Percentiles rank a stretch among this genome's conserved stretches.
phyloP scores from a whole-genome alignment of 92 coral and sea anemone genomes.

The Umimayanthus chanpuru region DNA sequence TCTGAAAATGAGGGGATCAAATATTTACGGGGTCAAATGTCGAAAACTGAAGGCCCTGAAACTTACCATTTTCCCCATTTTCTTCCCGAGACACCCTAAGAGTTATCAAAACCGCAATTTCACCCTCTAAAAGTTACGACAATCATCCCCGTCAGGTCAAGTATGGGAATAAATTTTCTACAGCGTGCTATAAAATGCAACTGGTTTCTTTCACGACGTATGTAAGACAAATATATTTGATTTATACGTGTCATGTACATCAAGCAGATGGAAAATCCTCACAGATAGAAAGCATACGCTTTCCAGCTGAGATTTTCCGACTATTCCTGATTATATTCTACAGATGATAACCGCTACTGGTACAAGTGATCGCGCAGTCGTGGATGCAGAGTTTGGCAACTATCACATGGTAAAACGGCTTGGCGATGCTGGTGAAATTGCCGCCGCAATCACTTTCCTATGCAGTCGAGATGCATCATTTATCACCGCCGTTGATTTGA shows the following conservation, averaged over 20 bases:
- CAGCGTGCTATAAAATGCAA: not conserved
- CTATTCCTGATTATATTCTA: not conserved
- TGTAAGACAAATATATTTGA: not conserved
- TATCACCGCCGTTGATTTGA: constrained; percentile 42
- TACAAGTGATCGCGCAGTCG: constrained; percentile 23
- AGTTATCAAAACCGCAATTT: no score
- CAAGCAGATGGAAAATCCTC: no score
- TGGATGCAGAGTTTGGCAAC: constrained; percentile 51
- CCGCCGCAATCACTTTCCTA: constrained; percentile 62
- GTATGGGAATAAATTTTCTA: no score
- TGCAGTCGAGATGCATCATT: constrained; percentile 64
- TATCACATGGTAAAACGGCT: constrained; percentile 51
- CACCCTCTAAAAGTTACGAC: no score
- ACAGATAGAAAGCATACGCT: no score
- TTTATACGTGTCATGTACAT: no score
- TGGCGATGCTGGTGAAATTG: constrained; percentile 63
- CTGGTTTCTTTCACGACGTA: not conserved
- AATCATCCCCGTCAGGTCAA: no score
- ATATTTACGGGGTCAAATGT: no score
- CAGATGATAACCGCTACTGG: constrained; percentile 14
- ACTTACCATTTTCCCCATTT: no score
- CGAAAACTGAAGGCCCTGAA: no score
- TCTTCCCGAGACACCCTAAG: no score
- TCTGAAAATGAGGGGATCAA: no score
- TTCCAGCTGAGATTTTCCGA: not conserved